These are phyloP conservation scores for Hypotaenidia okinawae DNA, from an alignment of 2,797 vertebrate genomes.

Conservation along the genomic window DNA sequence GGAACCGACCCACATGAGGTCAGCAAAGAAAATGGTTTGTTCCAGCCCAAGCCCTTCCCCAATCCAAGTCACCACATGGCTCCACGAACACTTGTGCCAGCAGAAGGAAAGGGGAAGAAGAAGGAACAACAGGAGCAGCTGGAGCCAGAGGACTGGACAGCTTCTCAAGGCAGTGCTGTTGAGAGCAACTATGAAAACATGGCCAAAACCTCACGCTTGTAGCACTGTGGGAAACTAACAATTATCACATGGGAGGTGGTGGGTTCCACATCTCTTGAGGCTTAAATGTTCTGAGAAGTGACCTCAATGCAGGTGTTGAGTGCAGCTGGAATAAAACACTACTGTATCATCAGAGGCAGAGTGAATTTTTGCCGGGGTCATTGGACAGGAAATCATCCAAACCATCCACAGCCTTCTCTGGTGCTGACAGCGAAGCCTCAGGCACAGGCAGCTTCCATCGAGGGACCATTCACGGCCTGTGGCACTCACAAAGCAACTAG, in stretches of 20 bases:
- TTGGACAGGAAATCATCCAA: neutral
- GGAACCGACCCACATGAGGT: neutral
- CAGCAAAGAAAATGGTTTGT: neutral
- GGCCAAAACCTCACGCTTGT: neutral
- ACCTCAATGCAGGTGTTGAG: neutral
- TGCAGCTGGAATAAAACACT: neutral
- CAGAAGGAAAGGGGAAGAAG: neutral
- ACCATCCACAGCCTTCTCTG: neutral
- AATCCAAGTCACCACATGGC: neutral
- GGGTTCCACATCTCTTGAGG: neutral
- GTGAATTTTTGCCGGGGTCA: neutral
- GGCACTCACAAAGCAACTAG: neutral
- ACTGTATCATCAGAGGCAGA: neutral
- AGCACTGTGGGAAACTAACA: neutral
- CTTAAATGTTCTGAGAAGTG: neutral
- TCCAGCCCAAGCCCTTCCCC: slow-evolving; percentile 13
- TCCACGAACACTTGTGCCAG: slow-evolving; percentile 23
- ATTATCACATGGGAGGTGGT: neutral
- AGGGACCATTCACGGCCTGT: neutral
- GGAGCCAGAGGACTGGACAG: neutral
- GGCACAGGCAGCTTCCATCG: fast-evolving
- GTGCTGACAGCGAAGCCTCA: neutral
- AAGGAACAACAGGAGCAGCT: slow-evolving; percentile 34
- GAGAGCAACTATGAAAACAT: neutral
- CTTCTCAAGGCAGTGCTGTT: neutral